Evolutionary conservation across 2,888 invertebrate species (phyloP).

Genomic region (Geophilus truncorum): DNA sequence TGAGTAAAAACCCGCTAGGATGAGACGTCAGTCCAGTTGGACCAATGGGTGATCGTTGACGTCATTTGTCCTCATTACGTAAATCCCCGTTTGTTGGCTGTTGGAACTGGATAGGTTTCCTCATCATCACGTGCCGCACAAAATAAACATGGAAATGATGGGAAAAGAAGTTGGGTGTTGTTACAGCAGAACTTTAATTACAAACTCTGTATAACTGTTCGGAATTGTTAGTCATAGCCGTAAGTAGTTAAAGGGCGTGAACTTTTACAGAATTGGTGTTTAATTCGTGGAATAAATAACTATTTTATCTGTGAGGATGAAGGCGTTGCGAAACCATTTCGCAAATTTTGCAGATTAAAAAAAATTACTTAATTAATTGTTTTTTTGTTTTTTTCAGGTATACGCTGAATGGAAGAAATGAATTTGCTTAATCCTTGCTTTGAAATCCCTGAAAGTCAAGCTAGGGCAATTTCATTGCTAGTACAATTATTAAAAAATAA

Average conservation of each 20-base stretch:
- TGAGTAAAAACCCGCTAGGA: no score
- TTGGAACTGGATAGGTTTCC: no score
- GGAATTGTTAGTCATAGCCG: neutral
- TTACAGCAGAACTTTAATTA: no score
- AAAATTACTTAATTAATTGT: neutral
- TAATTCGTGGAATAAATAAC: neutral
- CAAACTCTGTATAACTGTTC: no score
- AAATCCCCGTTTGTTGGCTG: no score
- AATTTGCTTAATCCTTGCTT: no score
- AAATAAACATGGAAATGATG: neutral
- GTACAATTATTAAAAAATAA: neutral
- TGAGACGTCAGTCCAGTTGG: no score
- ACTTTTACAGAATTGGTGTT: no score
- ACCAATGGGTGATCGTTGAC: no score
- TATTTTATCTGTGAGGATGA: neutral
- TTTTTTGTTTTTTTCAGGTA: neutral
- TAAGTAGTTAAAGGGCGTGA: neutral
- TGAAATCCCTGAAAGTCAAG: neutral
- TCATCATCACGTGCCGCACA: neutral
- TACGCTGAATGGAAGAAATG: neutral
- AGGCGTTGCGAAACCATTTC: neutral
- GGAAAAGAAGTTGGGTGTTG: no score
- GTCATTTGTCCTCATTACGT: no score
- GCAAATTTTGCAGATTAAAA: neutral
- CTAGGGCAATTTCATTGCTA: neutral